Base-by-base conservation (phyloP, 2,888 invertebrate genomes). In the Rapana venosa region DNA sequence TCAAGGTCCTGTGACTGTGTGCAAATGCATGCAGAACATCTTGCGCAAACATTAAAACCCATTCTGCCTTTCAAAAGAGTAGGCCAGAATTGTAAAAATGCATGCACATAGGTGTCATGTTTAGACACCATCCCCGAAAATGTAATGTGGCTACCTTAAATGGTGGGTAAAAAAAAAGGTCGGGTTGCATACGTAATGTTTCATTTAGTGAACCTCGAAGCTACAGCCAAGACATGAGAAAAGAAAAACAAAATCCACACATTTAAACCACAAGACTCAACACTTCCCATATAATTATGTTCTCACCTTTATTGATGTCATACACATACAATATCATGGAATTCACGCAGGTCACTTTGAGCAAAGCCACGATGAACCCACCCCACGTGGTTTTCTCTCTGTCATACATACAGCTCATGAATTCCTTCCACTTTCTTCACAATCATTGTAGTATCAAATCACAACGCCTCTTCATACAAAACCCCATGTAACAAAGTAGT, bases 221-320 rank as follows among this genome's bases (percentile, higher is more conserved):
- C 2, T 47, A 2, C 8, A 47, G 47, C 47, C 8, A 47, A 2
- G 47, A 8, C 2, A 47, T 47, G 47, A 47, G 47, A 47, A 47
- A 47, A 47, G 47, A 47, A 47, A 47, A 47, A 47, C 47, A 47
- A 47, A 47, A 47, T 11, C 30, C 15, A 79, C 1, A 32, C 77
- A 32, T 79, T 79, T 32, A 79, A 15, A 32, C 77, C 77, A 79
- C 77, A 79, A 15, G 32, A 32, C 8, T 32, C 15, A 13, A 32
- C 5, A 1, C 32, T 20, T 79, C 77, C 8, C 2, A 13, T 61
- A 20, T 15, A 61, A 61, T 15, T 8, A 20, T 30, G 11, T 74
- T 8, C n/a, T 74, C 74, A n/a, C 81, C 81, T 83, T 83, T 83
- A 83, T 83, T 83, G 81, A 47, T 83, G 81, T 47, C 36, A 83